Percentiles rank a stretch among this genome's conserved stretches.
Evolutionary conservation across 2,888 invertebrate genomes (phyloP).

Genomic region (Apamea monoglypha): DNA sequence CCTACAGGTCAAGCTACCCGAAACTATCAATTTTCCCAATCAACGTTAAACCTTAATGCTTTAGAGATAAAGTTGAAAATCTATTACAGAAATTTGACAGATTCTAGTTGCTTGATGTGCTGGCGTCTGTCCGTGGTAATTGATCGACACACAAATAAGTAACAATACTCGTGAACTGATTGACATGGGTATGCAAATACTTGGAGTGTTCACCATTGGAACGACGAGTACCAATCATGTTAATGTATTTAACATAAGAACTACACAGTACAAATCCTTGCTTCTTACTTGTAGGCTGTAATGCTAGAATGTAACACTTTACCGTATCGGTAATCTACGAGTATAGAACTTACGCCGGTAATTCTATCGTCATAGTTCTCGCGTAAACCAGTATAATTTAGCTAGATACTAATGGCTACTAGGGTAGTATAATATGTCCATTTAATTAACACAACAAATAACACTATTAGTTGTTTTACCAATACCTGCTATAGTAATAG

Average conservation of each 20-base stretch:
- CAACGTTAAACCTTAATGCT: too few species aligned
- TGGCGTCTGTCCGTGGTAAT: slow-evolving; percentile 38
- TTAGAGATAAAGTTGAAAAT: too few species aligned
- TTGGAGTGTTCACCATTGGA: slow-evolving; percentile 25
- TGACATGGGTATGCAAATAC: slow-evolving; percentile 53
- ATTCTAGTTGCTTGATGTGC: too few species aligned
- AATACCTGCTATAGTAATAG: not conserved
- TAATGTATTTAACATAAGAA: slow-evolving; percentile 30
- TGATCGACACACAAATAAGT: slow-evolving; percentile 43
- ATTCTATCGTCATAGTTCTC: slow-evolving; percentile 15
- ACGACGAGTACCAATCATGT: slow-evolving; percentile 33
- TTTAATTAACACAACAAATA: slow-evolving; percentile 14
- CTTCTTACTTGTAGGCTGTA: slow-evolving; percentile 6
- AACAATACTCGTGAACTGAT: slow-evolving; percentile 48
- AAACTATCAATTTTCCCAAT: too few species aligned
- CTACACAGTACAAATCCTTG: slow-evolving; percentile 33
- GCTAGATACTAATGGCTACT: not conserved
- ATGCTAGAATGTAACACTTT: slow-evolving; percentile 25
- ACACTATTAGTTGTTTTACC: not conserved
- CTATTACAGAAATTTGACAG: too few species aligned
- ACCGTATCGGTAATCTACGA: slow-evolving; percentile 24
- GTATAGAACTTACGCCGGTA: slow-evolving; percentile 20
- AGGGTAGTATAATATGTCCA: not conserved
- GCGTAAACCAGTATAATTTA: slow-evolving; percentile 11
- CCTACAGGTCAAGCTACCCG: too few species aligned